Base-by-base conservation (phyloP, 1,140 invertebrate species). In the Octopus bimaculoides region DNA sequence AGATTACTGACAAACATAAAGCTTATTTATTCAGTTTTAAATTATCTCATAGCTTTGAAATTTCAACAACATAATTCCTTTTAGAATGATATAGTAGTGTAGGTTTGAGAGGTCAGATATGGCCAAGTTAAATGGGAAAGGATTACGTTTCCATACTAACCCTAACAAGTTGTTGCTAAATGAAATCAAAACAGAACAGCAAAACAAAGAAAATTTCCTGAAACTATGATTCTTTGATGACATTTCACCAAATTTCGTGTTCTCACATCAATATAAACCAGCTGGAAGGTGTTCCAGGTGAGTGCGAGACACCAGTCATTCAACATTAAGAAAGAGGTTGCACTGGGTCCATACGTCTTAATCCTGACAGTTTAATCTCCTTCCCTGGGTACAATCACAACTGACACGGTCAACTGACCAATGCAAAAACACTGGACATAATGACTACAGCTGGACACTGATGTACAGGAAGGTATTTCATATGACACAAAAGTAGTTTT, bases 271-370 rank as follows among this genome's bases (percentile, higher is more conserved):
- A 61, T 12, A 12, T 17, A 1, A 12, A 61, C 9, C 1, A 61
- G 9, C 9, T 61, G 0, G 56, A 61, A 61, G 9, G 9, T 61
- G 56, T 61, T 6, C 6, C 66, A 71, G 66, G 26, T 20, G 17
- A 71, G 26, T 41, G 66, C 66, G 5, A 71, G 66, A 71, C 17
- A 6, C 26, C 66, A 6, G 74, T 76, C 71, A 83, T 56, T 78
- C 78, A 75, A 83, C 80, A 83, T 83, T 83, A 78, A 80, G 78
- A 83, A 83, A 83, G 82, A 81, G 82, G 82, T 83, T 75, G 78
- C 53, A 78, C 76, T 26, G 56, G 41, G 54, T 77, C 82, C 56
- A 71, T 78, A 83, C 61, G 41, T 61, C 66, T 71, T 66, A 80
- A 73, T 71, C 56, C 26, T 75, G 73, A 71, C 78, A 26, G 41